Evolutionary conservation across 2,888 invertebrate genomes (phyloP), one percentile per base, ranked within the genome.

Genomic region (Lasius fuliginosus): DNA sequence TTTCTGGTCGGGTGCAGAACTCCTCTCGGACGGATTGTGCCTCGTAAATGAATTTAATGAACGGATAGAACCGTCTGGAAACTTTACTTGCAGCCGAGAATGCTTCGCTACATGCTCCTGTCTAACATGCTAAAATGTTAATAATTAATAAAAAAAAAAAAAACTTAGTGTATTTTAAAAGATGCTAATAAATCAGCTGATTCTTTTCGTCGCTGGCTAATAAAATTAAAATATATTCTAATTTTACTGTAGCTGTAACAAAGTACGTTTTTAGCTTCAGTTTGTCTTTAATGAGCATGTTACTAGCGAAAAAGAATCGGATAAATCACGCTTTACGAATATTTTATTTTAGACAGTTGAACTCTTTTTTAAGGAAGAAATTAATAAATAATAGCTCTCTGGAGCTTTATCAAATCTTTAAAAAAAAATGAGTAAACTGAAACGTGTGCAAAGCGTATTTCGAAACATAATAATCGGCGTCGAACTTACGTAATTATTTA

Each of bases 31-130:
- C 15, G 23, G 23, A 23, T 23, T 42, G 23, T 65, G 11, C 23
- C 27, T 27, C 46, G 46, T 30, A 46, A 27, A 68, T 68, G 27
- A 68, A 68, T 15, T 33, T 49, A 65, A 46, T 53, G 27, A 76
- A 62, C 9, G n/a, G 1, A 0, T 58, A 40, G 12, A 73, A 62
- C n/a, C 5, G 42, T 42, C 62, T 62, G 15, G 27, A 74, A 74
- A 15, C 5, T 1, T 60, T 23, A 33, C n/a, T 30, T 11, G 33
- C 4, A 30, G 3, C 4, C 18, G 40, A 58, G 8, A 9, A 30
- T 30, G 18, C 3, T 58, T 27, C 8, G 18, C 2, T 8, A 30
- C 8, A 15, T n/a, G n/a, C 2, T 8, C 2, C 8, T 53, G 1
- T n/a, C 46, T 36, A n/a, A 30, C 33, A 30, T 30, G 18, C 15